Percentiles rank a stretch among this genome's conserved stretches.
Evolutionary conservation across 2,113 vertebrate genomes (phyloP).

Genomic region (Ailurus styani): DNA sequence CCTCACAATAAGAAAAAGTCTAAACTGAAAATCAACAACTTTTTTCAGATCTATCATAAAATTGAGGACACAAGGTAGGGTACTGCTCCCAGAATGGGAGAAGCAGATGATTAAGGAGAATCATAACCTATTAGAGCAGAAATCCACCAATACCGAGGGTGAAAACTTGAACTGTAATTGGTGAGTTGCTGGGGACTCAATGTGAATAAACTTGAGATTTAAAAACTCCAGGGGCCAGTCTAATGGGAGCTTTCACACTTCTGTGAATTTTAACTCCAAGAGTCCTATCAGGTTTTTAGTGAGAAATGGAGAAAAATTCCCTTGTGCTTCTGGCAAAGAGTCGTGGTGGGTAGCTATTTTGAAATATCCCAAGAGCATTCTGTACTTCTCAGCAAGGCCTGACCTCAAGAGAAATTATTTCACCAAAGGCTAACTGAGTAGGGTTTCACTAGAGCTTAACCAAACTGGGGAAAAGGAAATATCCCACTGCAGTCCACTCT

Average conservation of each 20-base stretch:
- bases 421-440: not conserved
- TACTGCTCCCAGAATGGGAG: not conserved
- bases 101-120: not conserved
- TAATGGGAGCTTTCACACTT: rapidly evolving
- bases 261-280: not conserved
- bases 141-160: too few relatives aligned
- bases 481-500: not conserved
- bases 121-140: not conserved
- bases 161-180: not conserved
- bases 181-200: not conserved
- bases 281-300: not conserved
- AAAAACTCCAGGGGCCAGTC: not conserved
- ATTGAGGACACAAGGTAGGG: not conserved
- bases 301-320: not conserved
- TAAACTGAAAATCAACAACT: not conserved
- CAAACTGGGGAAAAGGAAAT: not conserved
- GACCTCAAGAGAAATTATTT: not conserved
- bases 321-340: not conserved
- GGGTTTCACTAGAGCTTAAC: not conserved
- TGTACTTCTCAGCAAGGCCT: not conserved
- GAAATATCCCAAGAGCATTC: not conserved
- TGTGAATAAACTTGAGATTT: not conserved
- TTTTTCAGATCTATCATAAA: not conserved
- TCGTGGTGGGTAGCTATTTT: not conserved
- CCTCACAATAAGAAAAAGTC: not conserved